Base-by-base conservation (phyloP, 2,113 vertebrate genomes). In the Istiophorus platypterus region DNA sequence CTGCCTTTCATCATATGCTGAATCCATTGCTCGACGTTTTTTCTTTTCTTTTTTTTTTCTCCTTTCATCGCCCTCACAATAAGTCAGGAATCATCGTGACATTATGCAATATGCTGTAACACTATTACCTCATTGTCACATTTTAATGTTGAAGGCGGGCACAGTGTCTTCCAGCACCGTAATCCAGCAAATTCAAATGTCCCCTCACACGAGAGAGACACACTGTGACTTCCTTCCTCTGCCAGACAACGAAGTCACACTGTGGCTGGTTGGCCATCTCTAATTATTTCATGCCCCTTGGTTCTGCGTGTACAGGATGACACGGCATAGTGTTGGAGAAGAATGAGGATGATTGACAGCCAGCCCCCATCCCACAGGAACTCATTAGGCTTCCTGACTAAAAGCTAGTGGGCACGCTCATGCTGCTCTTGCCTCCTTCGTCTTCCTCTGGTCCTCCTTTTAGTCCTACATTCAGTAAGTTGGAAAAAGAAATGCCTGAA, bases 311-410 rank as follows among this genome's bases (percentile, higher is more conserved):
- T 91, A 82, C 89, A 85, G 94, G 87, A 93, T 80, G 87, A 89
- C 81, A 85, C 63, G 24, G 82, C 87, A 62, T 78, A 80, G 86
- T 80, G 86, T 87, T 93, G 89, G 89, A 87, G 89, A 86, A 90
- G 90, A 93, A 85, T 78, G 88, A 88, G 80, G 72, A 77, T 95
- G 94, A 96, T 93, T 95, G 95, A 96, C 95, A 95, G 94, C 62
- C 86, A 59, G 90, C 89, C 77, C 79, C 87, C 87, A 86, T 95
- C 95, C 95, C 95, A 92, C 81, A 95, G 95, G 95, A 96, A 90
- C 95, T 96, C 95, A 96, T 96, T 96, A 96, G 95, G 92, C 92
- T 94, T 87, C 85, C 88, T 88, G 94, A 95, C 94, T 95, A 95
- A 95, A 95, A 95, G 94, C 95, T 95, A 89, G 90, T 95, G 95